Conservation (phyloP, 2,888 invertebrate species). For the Stegophylla sp. region DNA sequence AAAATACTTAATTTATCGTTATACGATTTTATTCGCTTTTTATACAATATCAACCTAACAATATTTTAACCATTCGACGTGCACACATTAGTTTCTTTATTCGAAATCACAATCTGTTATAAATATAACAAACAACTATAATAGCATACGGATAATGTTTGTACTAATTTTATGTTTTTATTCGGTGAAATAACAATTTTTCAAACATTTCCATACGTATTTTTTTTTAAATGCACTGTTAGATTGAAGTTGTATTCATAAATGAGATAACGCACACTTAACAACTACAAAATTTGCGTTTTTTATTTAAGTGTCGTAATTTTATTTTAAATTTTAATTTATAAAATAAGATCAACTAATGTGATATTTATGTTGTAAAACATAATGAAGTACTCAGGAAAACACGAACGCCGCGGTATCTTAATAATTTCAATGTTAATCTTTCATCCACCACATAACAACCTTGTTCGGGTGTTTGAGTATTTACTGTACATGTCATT, state of each 20-base stretch:
- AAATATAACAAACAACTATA: no score
- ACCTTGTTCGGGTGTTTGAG: constrained; percentile 23
- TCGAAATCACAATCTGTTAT: no score
- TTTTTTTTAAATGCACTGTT: neutral
- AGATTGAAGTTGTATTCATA: no score
- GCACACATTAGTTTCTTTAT: neutral
- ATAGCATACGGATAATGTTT: no score
- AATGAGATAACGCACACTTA: no score
- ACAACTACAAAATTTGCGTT: no score
- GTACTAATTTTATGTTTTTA: no score
- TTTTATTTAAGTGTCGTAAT: neutral
- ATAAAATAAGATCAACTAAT: neutral
- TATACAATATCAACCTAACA: no score
- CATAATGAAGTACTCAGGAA: neutral
- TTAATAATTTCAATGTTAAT: neutral
- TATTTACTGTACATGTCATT: neutral
- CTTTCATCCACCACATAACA: constrained; percentile 24
- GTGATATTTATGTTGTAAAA: neutral
- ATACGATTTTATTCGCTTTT: neutral
- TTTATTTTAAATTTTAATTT: no score
- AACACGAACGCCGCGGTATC: neutral
- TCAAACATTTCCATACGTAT: neutral
- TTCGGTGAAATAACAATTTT: neutral
- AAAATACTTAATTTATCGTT: neutral
- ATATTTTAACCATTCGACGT: neutral